A percentile compares a stretch with the other conserved stretches of the same genome.
Evolutionary conservation across 2,888 invertebrate species (phyloP).

Genomic region (Acanthococcus lagerstroemiae): DNA sequence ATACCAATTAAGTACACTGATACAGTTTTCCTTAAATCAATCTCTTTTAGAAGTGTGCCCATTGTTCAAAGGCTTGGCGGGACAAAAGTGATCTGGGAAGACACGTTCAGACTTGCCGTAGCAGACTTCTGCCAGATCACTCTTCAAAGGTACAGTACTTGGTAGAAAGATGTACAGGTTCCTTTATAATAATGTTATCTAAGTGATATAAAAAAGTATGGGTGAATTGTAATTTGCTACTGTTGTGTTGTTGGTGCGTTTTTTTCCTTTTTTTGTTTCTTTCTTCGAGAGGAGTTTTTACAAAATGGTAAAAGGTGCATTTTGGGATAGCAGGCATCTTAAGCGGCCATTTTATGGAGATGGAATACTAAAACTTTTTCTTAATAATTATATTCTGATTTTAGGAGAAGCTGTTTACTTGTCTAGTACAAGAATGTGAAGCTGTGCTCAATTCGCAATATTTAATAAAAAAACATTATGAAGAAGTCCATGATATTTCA

Average conservation of each 20-base stretch:
- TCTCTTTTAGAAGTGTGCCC: background rate
- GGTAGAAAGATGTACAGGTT: too few relatives aligned
- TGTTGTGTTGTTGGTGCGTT: too few relatives aligned
- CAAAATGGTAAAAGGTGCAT: background rate
- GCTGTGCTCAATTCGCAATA: background rate
- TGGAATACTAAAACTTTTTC: background rate
- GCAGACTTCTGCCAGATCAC: background rate
- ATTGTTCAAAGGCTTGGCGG: background rate
- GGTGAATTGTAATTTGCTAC: too few relatives aligned
- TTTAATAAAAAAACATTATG: background rate
- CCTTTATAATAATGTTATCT: too few relatives aligned
- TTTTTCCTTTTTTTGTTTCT: background rate
- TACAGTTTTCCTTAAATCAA: background rate
- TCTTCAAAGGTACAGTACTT: background rate
- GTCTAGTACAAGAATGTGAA: background rate
- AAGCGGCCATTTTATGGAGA: background rate
- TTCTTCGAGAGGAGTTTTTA: background rate
- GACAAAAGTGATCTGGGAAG: background rate
- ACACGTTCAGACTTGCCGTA: background rate
- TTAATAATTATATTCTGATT: background rate
- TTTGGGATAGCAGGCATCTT: too few relatives aligned
- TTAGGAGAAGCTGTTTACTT: background rate
- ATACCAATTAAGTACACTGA: background rate
- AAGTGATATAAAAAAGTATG: too few relatives aligned
- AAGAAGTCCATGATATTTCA: background rate